Base-by-base conservation (phyloP, 2,888 invertebrate genomes). In the Argynnis bischoffii region DNA sequence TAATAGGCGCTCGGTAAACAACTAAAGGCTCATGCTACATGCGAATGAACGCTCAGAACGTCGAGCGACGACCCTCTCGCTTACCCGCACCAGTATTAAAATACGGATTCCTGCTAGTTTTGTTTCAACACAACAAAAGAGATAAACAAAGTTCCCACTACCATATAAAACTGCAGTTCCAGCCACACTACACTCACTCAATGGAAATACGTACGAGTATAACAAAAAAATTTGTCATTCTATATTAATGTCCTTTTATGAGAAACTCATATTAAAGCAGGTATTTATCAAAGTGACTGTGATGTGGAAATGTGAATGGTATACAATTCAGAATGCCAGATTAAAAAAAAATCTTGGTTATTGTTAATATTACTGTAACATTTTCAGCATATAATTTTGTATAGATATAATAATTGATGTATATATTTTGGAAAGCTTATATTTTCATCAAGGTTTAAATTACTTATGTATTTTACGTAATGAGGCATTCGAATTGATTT, bases 1-100 rank as follows among this genome's bases (percentile, higher is more conserved):
- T 73, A 72, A 72, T 73, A 70, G 73, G 69, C 69, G 61, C 66
- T 67, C 51, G 55, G 70, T 60, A 67, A 72, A 72, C 68, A 67
- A 66, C 65, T 70, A 70, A 73, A 72, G 63, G 63, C 54, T 67
- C 35, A 63, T 72, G 67, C 67, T n/a, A 70, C 66, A 67, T 64
- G 55, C 51, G 59, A 59, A 53, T 63, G 55, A 55, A 11, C 35
- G 26, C 48, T 51, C 61, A 41, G 57, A 63, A 55, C 16, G 60
- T 55, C 51, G 54, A 64, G 63, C 69, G 13, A 35, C 54, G 31
- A 54, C 65, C 61, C 69, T 60, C 46, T 51, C 55, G 18, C 41
- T 41, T 61, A 13, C 51, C 16, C 41, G 14, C 41, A 31, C 18
- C 18, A 35, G 6, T 53, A 18, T 18, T 8, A 21, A n/a, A 53